Evolutionary conservation across 2,113 vertebrate species (phyloP).

Genomic region (Aphelocoma coerulescens): DNA sequence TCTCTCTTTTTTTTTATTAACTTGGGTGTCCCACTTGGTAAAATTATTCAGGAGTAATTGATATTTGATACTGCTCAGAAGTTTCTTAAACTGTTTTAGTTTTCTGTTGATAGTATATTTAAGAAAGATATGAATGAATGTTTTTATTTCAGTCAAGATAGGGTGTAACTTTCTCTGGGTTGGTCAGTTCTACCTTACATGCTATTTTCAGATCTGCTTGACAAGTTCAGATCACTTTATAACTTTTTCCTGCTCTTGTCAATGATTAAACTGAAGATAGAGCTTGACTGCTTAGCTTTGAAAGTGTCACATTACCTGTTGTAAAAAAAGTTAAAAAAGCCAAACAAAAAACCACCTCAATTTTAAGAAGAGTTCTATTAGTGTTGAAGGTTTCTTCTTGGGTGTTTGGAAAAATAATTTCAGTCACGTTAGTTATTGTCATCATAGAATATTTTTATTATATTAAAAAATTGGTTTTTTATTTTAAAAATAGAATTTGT

Average conservation of each 20-base stretch:
- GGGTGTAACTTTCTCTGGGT: background rate
- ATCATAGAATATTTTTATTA: background rate
- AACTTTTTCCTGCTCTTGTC: background rate
- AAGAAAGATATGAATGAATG: background rate
- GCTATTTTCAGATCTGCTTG: background rate
- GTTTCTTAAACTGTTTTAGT: background rate
- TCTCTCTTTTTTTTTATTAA: background rate
- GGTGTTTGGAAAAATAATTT: background rate
- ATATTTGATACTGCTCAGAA: background rate
- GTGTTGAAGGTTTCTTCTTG: background rate
- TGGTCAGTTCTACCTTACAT: background rate
- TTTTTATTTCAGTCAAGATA: background rate
- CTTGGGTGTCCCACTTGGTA: background rate
- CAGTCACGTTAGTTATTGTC: background rate
- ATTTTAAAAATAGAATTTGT: background rate
- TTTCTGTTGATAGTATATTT: background rate
- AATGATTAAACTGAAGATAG: background rate
- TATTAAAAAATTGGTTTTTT: background rate
- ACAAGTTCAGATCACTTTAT: background rate
- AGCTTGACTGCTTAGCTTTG: background rate
- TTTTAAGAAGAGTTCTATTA: background rate
- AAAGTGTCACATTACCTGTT: background rate
- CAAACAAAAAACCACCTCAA: fast-evolving
- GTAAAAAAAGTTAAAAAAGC: background rate
- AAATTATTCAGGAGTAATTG: background rate